phyloP scores from a whole-genome alignment of 1,140 invertebrate species.

The Papilio polyxenes region DNA sequence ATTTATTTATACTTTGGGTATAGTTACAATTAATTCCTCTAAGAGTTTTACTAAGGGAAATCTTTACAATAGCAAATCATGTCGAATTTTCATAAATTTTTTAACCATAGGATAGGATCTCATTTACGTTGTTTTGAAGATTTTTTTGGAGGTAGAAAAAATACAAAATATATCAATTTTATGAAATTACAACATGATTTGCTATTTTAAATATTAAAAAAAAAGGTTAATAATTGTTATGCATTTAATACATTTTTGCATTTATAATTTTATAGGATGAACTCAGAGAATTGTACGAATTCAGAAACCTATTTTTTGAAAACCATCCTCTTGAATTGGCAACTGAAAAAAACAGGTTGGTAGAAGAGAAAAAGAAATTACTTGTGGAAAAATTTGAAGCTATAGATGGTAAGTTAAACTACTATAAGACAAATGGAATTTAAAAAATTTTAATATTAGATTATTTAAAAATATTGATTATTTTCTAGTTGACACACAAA shows the following conservation, averaged over 20 bases:
- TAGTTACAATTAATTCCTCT: too few relatives aligned
- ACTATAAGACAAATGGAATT: not conserved
- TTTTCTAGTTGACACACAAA: conserved; percentile 78
- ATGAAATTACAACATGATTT: too few relatives aligned
- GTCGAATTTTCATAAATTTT: too few relatives aligned
- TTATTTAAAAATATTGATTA: not conserved
- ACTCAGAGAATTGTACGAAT: conserved; percentile 85
- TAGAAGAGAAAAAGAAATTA: conserved; percentile 85
- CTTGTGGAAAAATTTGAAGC: conserved; percentile 84
- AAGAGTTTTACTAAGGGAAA: too few relatives aligned
- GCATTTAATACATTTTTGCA: not conserved
- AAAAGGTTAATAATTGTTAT: too few relatives aligned
- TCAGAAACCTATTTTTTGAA: conserved; percentile 90
- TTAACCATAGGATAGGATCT: too few relatives aligned
- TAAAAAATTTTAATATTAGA: not conserved
- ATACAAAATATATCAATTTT: not conserved
- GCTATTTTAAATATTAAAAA: too few relatives aligned
- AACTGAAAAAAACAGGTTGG: conserved; percentile 83
- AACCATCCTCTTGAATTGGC: conserved; percentile 86
- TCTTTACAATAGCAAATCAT: too few relatives aligned
- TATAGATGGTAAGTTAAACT: conserved; percentile 82
- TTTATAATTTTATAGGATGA: conserved; percentile 75
- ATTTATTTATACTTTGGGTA: conserved; percentile 26
- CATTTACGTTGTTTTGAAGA: too few relatives aligned
- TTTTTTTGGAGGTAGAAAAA: too few relatives aligned